Evolutionary conservation across 2,888 invertebrate species (phyloP).

Genomic region (Chorisops tibialis): DNA sequence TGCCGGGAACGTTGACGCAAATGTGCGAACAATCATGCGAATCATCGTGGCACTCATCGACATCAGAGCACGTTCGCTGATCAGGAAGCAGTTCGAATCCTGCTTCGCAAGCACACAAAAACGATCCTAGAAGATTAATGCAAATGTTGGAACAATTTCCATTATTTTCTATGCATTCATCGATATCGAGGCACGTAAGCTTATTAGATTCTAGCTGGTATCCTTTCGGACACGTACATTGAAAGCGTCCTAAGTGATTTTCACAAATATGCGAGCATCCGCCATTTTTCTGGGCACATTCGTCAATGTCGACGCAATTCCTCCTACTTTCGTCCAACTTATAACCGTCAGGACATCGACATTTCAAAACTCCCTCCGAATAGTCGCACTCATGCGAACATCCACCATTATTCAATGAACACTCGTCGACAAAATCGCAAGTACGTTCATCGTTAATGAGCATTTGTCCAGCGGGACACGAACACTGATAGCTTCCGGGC

Average conservation of each 20-base stretch:
- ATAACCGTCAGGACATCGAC: slow-evolving; percentile 60
- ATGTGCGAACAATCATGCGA: slow-evolving; percentile 53
- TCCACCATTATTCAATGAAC: slow-evolving; percentile 50
- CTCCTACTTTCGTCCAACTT: slow-evolving; percentile 51
- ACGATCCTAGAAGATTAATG: slow-evolving; percentile 58
- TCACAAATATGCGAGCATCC: slow-evolving; percentile 60
- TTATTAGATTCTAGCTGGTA: slow-evolving; percentile 46
- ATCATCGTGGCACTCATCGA: slow-evolving; percentile 52
- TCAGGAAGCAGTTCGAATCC: slow-evolving; percentile 48
- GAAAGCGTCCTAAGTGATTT: slow-evolving; percentile 55
- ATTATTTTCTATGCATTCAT: slow-evolving; percentile 56
- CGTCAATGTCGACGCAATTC: slow-evolving; percentile 53
- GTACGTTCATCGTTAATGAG: slow-evolving; percentile 41
- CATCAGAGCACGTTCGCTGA: slow-evolving; percentile 50
- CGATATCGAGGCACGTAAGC: slow-evolving; percentile 53
- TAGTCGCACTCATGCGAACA: slow-evolving; percentile 54
- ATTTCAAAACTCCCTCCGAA: slow-evolving; percentile 52
- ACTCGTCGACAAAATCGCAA: slow-evolving; percentile 55
- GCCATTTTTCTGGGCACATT: slow-evolving; percentile 56
- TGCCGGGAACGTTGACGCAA: slow-evolving; percentile 57
- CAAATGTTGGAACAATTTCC: slow-evolving; percentile 59
- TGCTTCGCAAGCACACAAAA: slow-evolving; percentile 55
- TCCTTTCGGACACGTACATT: slow-evolving; percentile 55
- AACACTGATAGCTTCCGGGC: slow-evolving; percentile 44
- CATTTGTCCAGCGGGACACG: slow-evolving; percentile 42